Base-by-base conservation (phyloP, 2,888 invertebrate genomes). In the Eristalinus aeneus region DNA sequence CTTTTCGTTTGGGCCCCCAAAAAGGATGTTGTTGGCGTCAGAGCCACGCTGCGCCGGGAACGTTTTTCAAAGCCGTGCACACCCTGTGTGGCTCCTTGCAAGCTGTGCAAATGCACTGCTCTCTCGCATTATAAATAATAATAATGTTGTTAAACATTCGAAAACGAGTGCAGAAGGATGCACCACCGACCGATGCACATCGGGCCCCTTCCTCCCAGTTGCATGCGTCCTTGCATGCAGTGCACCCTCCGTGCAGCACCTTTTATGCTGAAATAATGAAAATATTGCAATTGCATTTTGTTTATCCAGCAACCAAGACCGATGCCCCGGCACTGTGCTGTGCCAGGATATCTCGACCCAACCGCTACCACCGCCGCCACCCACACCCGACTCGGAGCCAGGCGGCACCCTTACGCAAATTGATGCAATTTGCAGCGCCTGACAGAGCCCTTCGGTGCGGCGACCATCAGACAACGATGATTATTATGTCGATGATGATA, bases 401-500 rank as follows among this genome's bases (percentile, higher is more conserved):
- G 23, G 56, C 22, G 56, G 60, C 65, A 53, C 71, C 31, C 67
- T 34, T 69, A 71, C 31, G 61, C 67, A 85, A 85, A 85, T 76
- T 86, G 85, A 82, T 86, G 85, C 85, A 82, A 82, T 86, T 86
- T 86, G 86, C 74, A 77, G 76, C 85, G 74, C 77, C 77, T 22
- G 69, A 67, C 65, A 53, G 74, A 78, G 68, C 72, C 69, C 75
- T 72, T 46, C 46, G 46, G 46, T 46, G 46, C 46, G 73, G 56
- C 53, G 63, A 56, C 27, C 73, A 60, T 22, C 82, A 86, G 77
- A 86, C 46, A 46, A 46, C 74, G 73, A 74, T 82, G 86, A 86
- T 86, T 86, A 86, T 86, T 86, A 86, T 86, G 86, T 82, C 82
- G 86, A 86, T 86, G 86, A 86, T 86, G 86, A 86, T 86, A 82